These are phyloP conservation scores for Stomatorhinus walkeri DNA, from an alignment of 2,797 vertebrate species.

Conservation along the genomic window DNA sequence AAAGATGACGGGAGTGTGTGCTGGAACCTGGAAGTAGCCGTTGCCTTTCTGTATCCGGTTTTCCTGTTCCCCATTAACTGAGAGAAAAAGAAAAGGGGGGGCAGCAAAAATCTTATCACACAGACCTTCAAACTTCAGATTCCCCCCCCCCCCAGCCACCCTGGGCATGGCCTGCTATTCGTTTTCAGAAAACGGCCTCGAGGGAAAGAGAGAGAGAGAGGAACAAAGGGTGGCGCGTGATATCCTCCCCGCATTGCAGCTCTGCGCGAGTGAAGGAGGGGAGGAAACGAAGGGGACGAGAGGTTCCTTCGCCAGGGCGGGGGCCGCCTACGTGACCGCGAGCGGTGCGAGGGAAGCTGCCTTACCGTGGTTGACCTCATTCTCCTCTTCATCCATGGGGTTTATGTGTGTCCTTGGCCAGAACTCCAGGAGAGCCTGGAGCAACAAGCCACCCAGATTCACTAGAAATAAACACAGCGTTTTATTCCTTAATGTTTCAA, in stretches of 20 bases:
- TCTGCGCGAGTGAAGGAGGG: background rate
- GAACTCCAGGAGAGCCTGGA: conserved; percentile 92
- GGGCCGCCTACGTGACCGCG: background rate
- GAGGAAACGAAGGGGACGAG: background rate
- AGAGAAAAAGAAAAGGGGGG: background rate
- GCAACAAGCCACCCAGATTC: conserved; percentile 88
- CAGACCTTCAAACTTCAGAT: background rate
- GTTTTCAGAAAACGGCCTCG: background rate
- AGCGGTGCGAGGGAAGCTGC: background rate
- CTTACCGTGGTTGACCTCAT: conserved; percentile 89
- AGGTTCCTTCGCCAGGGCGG: background rate
- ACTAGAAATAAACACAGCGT: conserved; percentile 57
- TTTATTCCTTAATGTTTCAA: background rate
- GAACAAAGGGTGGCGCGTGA: background rate
- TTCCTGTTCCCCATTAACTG: conserved; percentile 94
- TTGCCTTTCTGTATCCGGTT: conserved; percentile 93
- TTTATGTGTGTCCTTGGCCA: conserved; percentile 97
- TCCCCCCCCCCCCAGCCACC: background rate
- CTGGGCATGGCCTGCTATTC: background rate
- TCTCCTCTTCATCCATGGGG: conserved; percentile 95
- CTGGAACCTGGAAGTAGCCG: conserved; percentile 96
- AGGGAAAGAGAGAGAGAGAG: background rate
- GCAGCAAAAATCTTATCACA: background rate
- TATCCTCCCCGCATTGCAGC: background rate
- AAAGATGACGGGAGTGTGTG: conserved; percentile 96